These are phyloP conservation scores for Chymomyza amoena DNA, from an alignment of 2,888 invertebrate species.

Conservation along the genomic window DNA sequence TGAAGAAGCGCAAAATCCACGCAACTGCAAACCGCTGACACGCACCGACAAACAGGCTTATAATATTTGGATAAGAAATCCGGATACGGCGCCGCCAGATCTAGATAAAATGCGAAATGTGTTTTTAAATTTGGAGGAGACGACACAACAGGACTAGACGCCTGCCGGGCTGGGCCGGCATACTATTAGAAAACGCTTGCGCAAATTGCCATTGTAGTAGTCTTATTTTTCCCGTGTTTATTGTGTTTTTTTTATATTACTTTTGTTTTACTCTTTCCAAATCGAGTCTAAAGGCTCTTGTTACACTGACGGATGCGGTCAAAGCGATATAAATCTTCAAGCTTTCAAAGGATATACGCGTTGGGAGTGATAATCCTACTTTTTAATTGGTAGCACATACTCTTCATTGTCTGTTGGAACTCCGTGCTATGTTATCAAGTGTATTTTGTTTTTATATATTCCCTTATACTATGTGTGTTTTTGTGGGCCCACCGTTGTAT, in stretches of 20 bases:
- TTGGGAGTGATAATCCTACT: too few species aligned
- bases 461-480: background rate
- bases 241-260: slow-evolving; percentile 11
- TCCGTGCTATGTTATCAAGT: background rate
- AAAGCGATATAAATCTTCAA: background rate
- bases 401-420: too few species aligned
- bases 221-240: slow-evolving; percentile 23
- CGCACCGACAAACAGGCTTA: slow-evolving; percentile 75
- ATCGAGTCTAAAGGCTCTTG: background rate
- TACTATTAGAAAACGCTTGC: slow-evolving; percentile 17
- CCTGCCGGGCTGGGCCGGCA: slow-evolving; percentile 26
- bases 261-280: background rate
- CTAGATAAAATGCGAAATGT: slow-evolving; percentile 76
- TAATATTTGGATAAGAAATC: slow-evolving; percentile 75
- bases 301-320: background rate
- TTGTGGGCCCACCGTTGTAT: background rate
- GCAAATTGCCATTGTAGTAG: slow-evolving; percentile 59
- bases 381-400: too few species aligned
- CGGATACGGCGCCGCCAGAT: slow-evolving; percentile 75
- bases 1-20: slow-evolving; percentile 71
- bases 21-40: slow-evolving; percentile 75
- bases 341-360: too few species aligned
- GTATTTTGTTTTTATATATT: background rate
- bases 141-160: slow-evolving; percentile 65
- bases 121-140: slow-evolving; percentile 74